Evolutionary conservation across 2,113 vertebrate species (phyloP).

Genomic region (Propithecus coquereli): DNA sequence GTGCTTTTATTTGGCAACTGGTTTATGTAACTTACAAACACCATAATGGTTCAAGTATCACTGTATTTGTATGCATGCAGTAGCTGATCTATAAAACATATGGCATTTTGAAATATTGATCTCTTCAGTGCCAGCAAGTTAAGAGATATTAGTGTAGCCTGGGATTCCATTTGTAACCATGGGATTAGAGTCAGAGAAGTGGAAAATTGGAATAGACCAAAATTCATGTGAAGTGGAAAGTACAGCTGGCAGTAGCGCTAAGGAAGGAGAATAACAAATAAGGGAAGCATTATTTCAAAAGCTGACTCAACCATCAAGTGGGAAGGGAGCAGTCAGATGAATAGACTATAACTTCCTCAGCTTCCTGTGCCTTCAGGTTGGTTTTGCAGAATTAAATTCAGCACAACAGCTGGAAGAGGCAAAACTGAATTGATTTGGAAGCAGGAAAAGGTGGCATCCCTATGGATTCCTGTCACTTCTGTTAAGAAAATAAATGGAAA

Average conservation of each 20-base stretch:
- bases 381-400: neutral
- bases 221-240: slow-evolving; percentile 82
- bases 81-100: slow-evolving; percentile 83
- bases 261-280: slow-evolving; percentile 77
- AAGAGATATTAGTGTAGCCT: slow-evolving; percentile 81
- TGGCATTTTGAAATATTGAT: slow-evolving; percentile 86
- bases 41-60: slow-evolving; percentile 65
- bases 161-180: slow-evolving; percentile 82
- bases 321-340: slow-evolving; percentile 57
- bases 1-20: neutral
- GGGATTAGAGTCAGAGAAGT: slow-evolving; percentile 84
- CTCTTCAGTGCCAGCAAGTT: slow-evolving; percentile 79
- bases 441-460: neutral
- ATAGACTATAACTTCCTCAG: slow-evolving; percentile 16
- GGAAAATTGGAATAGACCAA: slow-evolving; percentile 86
- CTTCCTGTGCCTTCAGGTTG: slow-evolving; percentile 44
- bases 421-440: neutral
- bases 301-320: slow-evolving; percentile 21
- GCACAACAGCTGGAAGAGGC: neutral
- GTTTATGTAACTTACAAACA: slow-evolving; percentile 60
- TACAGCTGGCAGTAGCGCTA: slow-evolving; percentile 74
- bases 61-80: slow-evolving; percentile 74
- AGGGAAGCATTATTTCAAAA: slow-evolving; percentile 71
- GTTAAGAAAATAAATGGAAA: neutral
- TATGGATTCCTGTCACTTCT: neutral